A percentile compares a stretch with the other conserved stretches of the same genome.
Conservation (phyloP, 2,797 vertebrate species). For the Galago senegalensis region DNA sequence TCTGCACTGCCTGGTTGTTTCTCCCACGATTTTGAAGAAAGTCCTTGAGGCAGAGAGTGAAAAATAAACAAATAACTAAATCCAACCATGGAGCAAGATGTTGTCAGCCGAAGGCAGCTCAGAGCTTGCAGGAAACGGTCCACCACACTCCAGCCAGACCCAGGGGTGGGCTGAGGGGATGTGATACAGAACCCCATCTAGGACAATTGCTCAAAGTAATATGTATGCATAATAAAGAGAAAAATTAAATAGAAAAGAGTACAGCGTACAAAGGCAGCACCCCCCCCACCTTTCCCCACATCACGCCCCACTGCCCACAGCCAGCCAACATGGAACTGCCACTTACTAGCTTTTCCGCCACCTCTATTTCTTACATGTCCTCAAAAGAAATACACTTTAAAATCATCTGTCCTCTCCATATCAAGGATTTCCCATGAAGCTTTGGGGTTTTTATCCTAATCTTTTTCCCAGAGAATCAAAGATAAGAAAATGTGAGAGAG, state of each 20-base stretch:
- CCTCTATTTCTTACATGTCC: not conserved
- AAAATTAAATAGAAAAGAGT: not conserved
- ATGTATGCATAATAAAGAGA: not conserved
- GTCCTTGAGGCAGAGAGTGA: not conserved
- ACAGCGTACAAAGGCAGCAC: not conserved
- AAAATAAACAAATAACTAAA: not conserved
- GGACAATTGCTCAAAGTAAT: not conserved
- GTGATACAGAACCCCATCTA: not conserved
- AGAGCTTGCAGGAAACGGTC: not conserved
- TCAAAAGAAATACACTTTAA: not conserved
- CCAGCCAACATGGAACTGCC: not conserved
- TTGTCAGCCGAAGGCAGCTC: not conserved
- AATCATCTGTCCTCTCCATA: not conserved
- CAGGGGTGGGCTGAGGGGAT: not conserved
- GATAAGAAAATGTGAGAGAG: conserved; percentile 29
- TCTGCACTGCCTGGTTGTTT: not conserved
- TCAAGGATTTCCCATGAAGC: not conserved
- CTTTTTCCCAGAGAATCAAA: not conserved
- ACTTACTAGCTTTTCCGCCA: not conserved
- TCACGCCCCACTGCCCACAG: not conserved
- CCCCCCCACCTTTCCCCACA: not conserved
- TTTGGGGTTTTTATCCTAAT: not conserved
- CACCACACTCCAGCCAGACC: not conserved
- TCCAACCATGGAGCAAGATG: not conserved
- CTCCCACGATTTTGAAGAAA: not conserved